A percentile compares a stretch with the other conserved stretches of the same genome.
Conservation (phyloP, 1,140 invertebrate species). For the Papilio polytes region DNA sequence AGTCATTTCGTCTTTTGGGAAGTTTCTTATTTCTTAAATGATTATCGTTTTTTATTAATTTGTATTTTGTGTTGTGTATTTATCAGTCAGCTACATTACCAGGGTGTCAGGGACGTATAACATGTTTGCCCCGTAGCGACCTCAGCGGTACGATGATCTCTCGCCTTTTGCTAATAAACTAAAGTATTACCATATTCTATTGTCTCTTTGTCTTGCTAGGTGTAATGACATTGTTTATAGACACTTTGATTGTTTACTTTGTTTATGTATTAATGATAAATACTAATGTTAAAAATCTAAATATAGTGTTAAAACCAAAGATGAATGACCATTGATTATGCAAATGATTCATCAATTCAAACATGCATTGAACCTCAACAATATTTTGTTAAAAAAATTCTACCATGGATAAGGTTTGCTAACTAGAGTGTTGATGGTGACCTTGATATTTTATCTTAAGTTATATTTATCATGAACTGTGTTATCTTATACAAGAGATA, state of each 20-base stretch:
- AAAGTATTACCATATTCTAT: neutral
- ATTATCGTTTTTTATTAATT: neutral
- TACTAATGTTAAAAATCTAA: neutral
- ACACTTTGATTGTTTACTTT: constrained; percentile 3
- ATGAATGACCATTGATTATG: neutral
- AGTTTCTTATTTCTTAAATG: neutral
- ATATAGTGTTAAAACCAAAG: neutral
- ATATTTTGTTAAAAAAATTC: neutral
- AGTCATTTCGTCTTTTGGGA: neutral
- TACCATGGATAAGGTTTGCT: neutral
- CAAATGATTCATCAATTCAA: no score
- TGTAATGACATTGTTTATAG: neutral
- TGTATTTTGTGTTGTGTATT: neutral
- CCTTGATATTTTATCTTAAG: neutral
- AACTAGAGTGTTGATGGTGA: neutral
- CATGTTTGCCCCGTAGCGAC: constrained; percentile 41
- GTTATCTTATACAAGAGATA: neutral
- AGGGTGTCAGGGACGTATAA: neutral
- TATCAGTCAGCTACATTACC: neutral
- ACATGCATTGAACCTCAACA: no score
- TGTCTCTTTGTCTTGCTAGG: neutral
- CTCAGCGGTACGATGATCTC: constrained; percentile 45
- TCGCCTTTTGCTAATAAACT: neutral
- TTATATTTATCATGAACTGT: neutral
- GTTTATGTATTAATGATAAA: neutral